Percentiles rank a stretch among this genome's conserved stretches.
phyloP scores from a whole-genome alignment of 2,113 vertebrate genomes.

The Pachyramphus minor region DNA sequence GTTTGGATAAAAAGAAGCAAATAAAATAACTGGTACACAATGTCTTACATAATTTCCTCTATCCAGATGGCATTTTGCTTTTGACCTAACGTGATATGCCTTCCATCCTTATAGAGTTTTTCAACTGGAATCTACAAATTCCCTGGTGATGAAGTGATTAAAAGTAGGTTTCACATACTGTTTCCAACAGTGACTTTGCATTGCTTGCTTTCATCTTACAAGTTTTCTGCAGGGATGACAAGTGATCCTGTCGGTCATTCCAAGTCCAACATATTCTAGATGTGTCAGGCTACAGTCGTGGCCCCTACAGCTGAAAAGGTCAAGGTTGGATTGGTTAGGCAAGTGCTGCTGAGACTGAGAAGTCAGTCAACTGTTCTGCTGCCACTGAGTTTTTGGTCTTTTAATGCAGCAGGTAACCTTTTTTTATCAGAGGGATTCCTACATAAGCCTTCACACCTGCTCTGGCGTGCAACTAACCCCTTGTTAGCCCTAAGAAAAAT shows the following conservation, averaged over 20 bases:
- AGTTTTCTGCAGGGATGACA: background rate
- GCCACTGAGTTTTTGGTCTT: background rate
- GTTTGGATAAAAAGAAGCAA: background rate
- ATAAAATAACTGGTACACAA: background rate
- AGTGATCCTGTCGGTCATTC: background rate
- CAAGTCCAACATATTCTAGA: background rate
- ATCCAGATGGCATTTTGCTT: background rate
- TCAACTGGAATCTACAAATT: background rate
- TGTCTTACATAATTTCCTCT: background rate
- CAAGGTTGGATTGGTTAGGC: background rate
- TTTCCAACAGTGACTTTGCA: background rate
- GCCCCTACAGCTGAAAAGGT: background rate
- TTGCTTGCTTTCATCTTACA: background rate
- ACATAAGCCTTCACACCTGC: background rate
- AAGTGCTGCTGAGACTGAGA: background rate
- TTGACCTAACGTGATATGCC: background rate
- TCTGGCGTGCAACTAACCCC: background rate
- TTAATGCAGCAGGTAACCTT: background rate
- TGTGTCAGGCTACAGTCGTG: accelerated
- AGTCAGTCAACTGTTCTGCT: background rate
- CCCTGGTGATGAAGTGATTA: background rate
- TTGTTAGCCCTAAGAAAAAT: background rate
- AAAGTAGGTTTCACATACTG: background rate
- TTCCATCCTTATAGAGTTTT: background rate
- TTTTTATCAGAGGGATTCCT: background rate